Evolutionary conservation across 2,113 vertebrate genomes (phyloP).

Genomic region (Myotis davidii): DNA sequence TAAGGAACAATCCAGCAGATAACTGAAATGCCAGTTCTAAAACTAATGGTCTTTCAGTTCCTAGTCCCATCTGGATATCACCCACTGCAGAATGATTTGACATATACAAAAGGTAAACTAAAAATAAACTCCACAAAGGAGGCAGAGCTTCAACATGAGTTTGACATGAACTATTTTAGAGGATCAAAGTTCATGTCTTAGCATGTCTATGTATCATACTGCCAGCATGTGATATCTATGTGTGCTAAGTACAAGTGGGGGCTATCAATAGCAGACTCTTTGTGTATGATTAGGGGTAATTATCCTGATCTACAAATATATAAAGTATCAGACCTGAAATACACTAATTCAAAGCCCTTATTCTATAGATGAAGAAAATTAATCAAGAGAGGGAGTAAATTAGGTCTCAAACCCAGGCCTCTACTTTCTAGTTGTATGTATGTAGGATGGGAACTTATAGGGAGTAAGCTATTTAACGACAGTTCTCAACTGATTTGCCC

Average conservation of each 20-base stretch:
- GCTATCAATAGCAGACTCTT: neutral
- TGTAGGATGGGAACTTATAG: neutral
- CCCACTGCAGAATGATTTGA: neutral
- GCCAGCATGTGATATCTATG: neutral
- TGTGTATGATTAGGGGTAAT: neutral
- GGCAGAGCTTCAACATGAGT: neutral
- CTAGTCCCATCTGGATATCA: neutral
- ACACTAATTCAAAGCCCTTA: neutral
- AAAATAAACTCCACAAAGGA: slow-evolving; percentile 34
- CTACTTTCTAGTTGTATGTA: neutral
- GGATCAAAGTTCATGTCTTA: slow-evolving; percentile 6
- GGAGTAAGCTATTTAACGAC: neutral
- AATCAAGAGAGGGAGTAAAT: neutral
- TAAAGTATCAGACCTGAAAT: slow-evolving; percentile 13
- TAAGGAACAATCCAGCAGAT: neutral
- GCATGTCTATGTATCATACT: neutral
- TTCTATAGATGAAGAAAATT: slow-evolving; percentile 32
- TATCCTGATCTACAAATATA: neutral
- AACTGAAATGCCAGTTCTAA: slow-evolving; percentile 30
- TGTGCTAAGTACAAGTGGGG: neutral
- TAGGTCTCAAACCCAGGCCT: neutral
- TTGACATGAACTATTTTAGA: slow-evolving; percentile 31
- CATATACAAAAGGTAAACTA: slow-evolving; percentile 22
- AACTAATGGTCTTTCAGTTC: slow-evolving; percentile 8
- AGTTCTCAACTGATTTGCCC: neutral